A percentile compares a stretch with the other conserved stretches of the same genome.
Evolutionary conservation across 2,888 invertebrate species (phyloP).

Genomic region (Lasioglossum leucozonium): DNA sequence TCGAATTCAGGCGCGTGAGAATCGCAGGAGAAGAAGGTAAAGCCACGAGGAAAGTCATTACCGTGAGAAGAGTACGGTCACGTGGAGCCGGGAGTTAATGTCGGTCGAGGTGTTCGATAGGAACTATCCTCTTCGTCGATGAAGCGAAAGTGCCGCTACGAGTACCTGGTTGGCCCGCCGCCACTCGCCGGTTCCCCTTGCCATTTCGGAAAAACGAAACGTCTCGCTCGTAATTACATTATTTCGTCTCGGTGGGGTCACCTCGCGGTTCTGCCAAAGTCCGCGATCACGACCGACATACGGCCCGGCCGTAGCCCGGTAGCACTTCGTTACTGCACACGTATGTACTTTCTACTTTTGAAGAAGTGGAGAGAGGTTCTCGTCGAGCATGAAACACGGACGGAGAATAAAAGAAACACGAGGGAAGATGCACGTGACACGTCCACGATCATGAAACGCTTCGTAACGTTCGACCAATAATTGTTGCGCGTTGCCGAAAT

Average conservation of each 20-base stretch:
- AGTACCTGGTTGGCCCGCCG: neutral
- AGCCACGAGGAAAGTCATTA: conserved; percentile 38
- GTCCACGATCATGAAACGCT: too few species aligned
- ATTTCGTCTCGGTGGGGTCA: neutral
- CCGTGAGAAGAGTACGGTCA: conserved; percentile 41
- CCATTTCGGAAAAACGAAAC: neutral
- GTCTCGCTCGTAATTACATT: neutral
- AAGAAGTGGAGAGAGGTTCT: neutral
- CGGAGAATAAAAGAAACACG: neutral
- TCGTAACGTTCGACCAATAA: too few species aligned
- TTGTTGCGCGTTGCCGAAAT: too few species aligned
- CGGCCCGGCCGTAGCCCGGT: neutral
- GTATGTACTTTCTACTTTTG: neutral
- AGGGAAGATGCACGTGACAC: neutral
- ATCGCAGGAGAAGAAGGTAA: conserved; percentile 33
- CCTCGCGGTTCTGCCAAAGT: neutral
- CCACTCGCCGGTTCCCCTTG: too few species aligned
- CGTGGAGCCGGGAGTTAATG: conserved; percentile 28
- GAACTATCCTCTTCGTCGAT: neutral
- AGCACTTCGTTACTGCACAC: neutral
- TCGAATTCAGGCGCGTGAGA: conserved; percentile 57
- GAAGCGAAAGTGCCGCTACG: neutral
- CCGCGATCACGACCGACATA: neutral
- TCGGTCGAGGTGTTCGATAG: conserved; percentile 17
- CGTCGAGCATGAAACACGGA: neutral